Base-by-base conservation (phyloP, 2,797 vertebrate species). In the Petrocephalus schoutedeni region DNA sequence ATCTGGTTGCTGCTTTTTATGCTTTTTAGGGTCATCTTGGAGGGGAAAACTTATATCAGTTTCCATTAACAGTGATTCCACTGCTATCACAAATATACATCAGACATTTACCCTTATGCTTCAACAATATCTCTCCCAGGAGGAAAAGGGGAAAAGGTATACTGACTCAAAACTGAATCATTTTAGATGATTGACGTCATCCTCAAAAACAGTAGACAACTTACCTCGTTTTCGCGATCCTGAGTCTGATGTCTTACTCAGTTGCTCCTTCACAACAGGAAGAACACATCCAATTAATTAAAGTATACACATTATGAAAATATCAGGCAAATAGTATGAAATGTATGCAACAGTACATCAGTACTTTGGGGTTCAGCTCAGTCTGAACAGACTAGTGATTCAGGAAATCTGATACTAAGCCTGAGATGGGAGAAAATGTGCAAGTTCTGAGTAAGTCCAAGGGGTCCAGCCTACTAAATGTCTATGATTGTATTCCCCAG, bases 211-310 rank as follows among this genome's bases (percentile, higher is more conserved):
- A 74, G 67, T 28, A 28, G 28, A 28, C 28, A 74, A 5, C 67
- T 4, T 74, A 74, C 67, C 12, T 74, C 9, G 4, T 19, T 10
- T 64, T 28, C 1, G 28, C 28, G 28, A 28, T 28, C 28, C 28
- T 28, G 28, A 28, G 3, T 0, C 21, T 0, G 0, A 2, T 28
- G 2, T 67, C 0, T 4, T 74, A 74, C 23, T 0, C 1, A 41
- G 67, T 59, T 59, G 0, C 21, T 2, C n/a, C 59, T 61, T 61
- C 21, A 61, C 59, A 61, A 21, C 23, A 67, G 61, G 61, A 14
- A 67, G 21, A 4, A 67, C 23, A 67, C 12, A 9, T 14, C 28
- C 61, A 28, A 32, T 67, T 67, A 32, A 28, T 67, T 9, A 67
- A 67, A 14, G 28, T 9, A 14, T 41, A 41, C 36, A 41, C 3